Evolutionary conservation across 2,797 vertebrate species (phyloP).

Genomic region (Poecilia picta): DNA sequence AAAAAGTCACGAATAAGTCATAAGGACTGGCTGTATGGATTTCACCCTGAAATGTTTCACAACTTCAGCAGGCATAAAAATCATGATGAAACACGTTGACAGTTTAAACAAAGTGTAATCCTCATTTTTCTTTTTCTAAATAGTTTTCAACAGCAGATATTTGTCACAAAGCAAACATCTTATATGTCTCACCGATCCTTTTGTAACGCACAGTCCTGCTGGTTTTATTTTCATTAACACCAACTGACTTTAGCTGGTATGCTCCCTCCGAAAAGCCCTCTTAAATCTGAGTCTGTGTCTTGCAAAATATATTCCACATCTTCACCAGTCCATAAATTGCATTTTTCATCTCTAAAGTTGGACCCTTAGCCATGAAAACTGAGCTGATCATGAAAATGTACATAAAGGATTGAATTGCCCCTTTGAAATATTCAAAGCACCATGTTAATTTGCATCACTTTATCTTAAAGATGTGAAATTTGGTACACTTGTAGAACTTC

Average conservation of each 20-base stretch:
- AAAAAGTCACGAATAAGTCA: not conserved
- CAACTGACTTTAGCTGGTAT: not conserved
- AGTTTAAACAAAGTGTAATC: constrained; percentile 6
- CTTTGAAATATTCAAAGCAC: not conserved
- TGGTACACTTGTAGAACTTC: not conserved
- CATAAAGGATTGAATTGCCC: not conserved
- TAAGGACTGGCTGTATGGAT: not conserved
- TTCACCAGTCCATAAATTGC: not conserved
- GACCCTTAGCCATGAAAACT: not conserved
- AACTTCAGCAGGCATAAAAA: not conserved
- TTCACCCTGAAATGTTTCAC: not conserved
- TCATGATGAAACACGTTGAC: constrained; percentile 2
- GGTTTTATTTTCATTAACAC: constrained; percentile 12
- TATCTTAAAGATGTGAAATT: not conserved
- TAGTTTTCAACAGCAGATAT: not conserved
- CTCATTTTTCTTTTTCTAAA: not conserved
- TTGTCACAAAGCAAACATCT: constrained; percentile 1
- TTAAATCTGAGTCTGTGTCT: not conserved
- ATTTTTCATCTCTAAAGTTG: not conserved
- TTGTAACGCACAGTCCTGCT: not conserved
- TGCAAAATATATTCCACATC: not conserved
- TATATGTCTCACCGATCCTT: not conserved
- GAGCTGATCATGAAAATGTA: not conserved
- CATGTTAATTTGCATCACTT: not conserved
- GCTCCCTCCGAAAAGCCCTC: not conserved